Base-by-base conservation (phyloP, 2,113 vertebrate species). In the Perognathus longimembris region DNA sequence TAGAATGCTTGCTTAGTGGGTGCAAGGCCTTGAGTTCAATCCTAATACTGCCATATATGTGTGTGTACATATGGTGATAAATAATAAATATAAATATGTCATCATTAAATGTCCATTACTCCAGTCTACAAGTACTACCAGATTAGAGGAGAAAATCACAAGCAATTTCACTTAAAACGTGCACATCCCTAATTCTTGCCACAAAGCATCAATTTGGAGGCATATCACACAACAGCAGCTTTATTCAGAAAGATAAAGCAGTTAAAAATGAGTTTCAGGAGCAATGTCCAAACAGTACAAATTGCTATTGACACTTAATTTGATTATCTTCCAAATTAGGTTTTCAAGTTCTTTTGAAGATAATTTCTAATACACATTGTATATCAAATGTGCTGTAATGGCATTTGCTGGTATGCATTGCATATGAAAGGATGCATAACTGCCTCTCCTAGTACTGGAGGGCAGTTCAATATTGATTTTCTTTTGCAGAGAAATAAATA, bases 401-500 rank as follows among this genome's bases (percentile, higher is more conserved):
- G 63, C 66, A 95, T 61, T 71, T 42, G 66, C 3, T 88, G 89
- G 63, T 64, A 30, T 77, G 71, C 26, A 9, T 73, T 75, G 8
- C 81, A 59, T 34, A 61, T 76, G 42, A 88, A 88, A 76, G 57
- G 61, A 45, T 32, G 24, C 20, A n/a, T 81, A 81, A 93, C n/a
- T 24, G 36, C 67, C 94, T 71, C 80, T 36, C 28, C 40, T 70
- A 86, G 54, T 20, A 85, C 38, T 8, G n/a, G 32, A 87, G 36
- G 80, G 50, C 2, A 20, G 54, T 90, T 93, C 88, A 12, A 32
- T 85, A 91, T 32, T 80, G 69, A 88, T 89, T 83, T 86, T 24
- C 24, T 85, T 74, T 5, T 14, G 17, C 17, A 54, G 17, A 54
- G 14, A 54, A 54, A 54, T 54, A 54, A 54, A 54, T 54, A 54